Conservation (phyloP, 2,797 vertebrate genomes). For the Bryconaethiops microstoma region DNA sequence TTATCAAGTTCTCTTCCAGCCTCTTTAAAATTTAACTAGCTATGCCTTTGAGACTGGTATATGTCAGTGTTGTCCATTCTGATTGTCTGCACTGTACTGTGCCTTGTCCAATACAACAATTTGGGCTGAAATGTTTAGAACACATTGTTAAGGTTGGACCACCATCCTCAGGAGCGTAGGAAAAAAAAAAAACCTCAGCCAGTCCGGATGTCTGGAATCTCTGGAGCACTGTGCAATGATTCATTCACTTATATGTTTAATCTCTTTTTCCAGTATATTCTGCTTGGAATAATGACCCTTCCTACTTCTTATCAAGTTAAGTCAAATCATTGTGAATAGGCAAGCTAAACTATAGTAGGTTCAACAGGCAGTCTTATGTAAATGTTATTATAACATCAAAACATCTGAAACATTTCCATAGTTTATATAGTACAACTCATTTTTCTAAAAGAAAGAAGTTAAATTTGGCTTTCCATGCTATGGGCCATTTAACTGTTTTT, state of each 20-base stretch:
- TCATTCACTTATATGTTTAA: neutral
- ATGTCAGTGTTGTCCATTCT: neutral
- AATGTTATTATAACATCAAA: neutral
- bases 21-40: neutral
- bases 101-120: neutral
- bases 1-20: neutral
- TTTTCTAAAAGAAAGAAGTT: neutral
- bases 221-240: neutral
- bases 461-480: neutral
- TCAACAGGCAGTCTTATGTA: neutral
- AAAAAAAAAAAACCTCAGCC: neutral
- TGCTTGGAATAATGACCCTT: neutral
- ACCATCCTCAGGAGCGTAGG: neutral
- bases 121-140: neutral
- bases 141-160: neutral
- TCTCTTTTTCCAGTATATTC: neutral
- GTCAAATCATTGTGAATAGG: neutral
- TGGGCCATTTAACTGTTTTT: neutral
- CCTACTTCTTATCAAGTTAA: neutral
- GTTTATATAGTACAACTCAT: neutral
- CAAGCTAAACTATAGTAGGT: neutral
- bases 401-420: neutral
- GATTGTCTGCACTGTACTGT: neutral
- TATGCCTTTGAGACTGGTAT: neutral
- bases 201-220: neutral